A percentile compares a stretch with the other conserved stretches of the same genome.
These are phyloP conservation scores for Lepus americanus DNA, from an alignment of 2,113 vertebrate genomes.

Conservation along the genomic window DNA sequence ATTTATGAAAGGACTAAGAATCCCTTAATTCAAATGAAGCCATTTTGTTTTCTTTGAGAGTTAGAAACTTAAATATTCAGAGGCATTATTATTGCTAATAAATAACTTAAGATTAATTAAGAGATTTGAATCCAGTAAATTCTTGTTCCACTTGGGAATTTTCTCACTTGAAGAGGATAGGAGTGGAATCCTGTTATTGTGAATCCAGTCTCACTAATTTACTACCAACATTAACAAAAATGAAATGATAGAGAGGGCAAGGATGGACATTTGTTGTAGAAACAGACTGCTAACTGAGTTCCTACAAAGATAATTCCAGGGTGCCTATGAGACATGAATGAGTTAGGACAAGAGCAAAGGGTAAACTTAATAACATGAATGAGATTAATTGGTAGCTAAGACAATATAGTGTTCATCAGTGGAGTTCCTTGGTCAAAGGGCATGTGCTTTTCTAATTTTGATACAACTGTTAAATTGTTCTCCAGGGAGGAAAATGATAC, in stretches of 20 bases:
- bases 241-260: not conserved
- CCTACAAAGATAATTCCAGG: not conserved
- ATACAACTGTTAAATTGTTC: conserved; percentile 47
- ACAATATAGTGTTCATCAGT: not conserved
- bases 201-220: not conserved
- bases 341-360: conserved; percentile 25
- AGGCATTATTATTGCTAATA: not conserved
- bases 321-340: not conserved
- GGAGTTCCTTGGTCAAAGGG: not conserved
- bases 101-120: conserved; percentile 1
- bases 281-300: conserved; percentile 8
- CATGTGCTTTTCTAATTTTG: conserved; percentile 38
- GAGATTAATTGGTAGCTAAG: conserved; percentile 45
- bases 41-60: not conserved
- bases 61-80: not conserved
- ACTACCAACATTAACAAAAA: conserved; percentile 36
- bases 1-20: conserved; percentile 38
- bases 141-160: conserved; percentile 12
- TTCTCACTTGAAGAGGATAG: not conserved
- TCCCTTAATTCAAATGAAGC: not conserved
- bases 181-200: not conserved
- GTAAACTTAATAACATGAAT: conserved; percentile 46
- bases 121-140: conserved; percentile 36
- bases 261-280: not conserved
- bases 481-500: not conserved